Conservation (phyloP, 2,888 invertebrate genomes). For the Mesorhabditis sp. region DNA sequence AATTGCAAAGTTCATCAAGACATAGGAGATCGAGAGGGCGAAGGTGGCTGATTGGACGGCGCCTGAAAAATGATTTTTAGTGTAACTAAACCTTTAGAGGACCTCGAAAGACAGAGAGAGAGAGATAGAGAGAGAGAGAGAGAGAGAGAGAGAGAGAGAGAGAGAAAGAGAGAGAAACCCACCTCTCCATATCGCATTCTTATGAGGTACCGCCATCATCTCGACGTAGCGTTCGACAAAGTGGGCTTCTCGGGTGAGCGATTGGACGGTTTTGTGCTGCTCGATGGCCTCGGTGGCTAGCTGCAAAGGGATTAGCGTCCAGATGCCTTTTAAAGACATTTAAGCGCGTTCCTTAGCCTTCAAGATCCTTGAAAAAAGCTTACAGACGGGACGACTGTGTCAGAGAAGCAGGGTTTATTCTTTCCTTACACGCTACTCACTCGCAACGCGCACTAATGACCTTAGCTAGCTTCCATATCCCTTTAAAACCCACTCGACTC, state of each 20-base stretch:
- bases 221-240: constrained; percentile 39
- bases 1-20: constrained; percentile 39
- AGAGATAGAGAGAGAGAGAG: not conserved
- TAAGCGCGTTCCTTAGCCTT: no score
- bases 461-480: not conserved
- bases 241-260: constrained; percentile 57
- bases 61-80: constrained; percentile 12
- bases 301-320: constrained; percentile 6
- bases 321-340: no score
- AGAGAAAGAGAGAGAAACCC: not conserved
- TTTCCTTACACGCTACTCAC: no score
- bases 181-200: not conserved
- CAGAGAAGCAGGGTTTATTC: no score
- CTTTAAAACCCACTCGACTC: constrained; percentile 15
- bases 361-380: no score
- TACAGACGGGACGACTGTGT: no score
- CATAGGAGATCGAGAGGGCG: constrained; percentile 27
- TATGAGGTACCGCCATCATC: constrained; percentile 11
- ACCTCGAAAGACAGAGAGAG: not conserved
- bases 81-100: not conserved
- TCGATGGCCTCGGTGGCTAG: constrained; percentile 60
- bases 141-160: not conserved
- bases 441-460: no score
- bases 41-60: constrained; percentile 32
- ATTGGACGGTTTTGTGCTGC: constrained; percentile 60